These are phyloP conservation scores for Drosophila sproati DNA, from an alignment of 1,140 invertebrate genomes.

Conservation along the genomic window DNA sequence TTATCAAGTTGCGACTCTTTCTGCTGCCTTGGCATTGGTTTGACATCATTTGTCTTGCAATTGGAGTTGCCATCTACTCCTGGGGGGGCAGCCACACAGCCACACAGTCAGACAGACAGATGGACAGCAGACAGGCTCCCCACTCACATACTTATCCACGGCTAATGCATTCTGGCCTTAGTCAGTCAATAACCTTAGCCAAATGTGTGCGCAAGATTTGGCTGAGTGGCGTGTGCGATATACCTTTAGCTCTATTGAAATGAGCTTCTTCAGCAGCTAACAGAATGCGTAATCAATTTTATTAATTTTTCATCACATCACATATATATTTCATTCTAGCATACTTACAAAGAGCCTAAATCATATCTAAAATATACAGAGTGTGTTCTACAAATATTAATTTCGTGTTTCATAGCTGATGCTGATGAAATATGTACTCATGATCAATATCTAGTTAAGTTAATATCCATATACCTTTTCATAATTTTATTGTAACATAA, in stretches of 20 bases:
- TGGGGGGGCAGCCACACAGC: conserved; percentile 33
- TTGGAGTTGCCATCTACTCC: conserved; percentile 43
- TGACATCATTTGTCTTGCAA: conserved; percentile 74
- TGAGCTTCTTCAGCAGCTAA: too few relatives aligned
- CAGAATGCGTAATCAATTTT: too few relatives aligned
- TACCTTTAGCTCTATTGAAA: neutral
- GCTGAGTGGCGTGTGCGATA: neutral
- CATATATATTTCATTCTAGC: too few relatives aligned
- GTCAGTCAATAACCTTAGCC: conserved; percentile 46
- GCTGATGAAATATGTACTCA: too few relatives aligned
- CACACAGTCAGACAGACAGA: conserved; percentile 1
- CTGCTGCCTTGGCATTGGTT: conserved; percentile 39
- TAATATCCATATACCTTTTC: too few relatives aligned
- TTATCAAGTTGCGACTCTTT: conserved; percentile 44
- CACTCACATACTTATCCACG: conserved; percentile 40
- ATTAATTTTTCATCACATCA: too few relatives aligned
- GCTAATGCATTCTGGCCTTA: conserved; percentile 65
- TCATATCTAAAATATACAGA: too few relatives aligned
- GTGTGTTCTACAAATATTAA: too few relatives aligned
- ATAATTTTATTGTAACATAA: too few relatives aligned
- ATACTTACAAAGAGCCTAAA: too few relatives aligned
- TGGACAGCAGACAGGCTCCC: conserved; percentile 1
- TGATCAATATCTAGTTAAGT: too few relatives aligned
- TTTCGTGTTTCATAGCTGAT: too few relatives aligned
- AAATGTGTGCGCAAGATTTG: conserved; percentile 10